Percentiles rank a stretch among this genome's conserved stretches.
Evolutionary conservation across 1,140 invertebrate genomes (phyloP).

Genomic region (Pemphigus obesinymphae): DNA sequence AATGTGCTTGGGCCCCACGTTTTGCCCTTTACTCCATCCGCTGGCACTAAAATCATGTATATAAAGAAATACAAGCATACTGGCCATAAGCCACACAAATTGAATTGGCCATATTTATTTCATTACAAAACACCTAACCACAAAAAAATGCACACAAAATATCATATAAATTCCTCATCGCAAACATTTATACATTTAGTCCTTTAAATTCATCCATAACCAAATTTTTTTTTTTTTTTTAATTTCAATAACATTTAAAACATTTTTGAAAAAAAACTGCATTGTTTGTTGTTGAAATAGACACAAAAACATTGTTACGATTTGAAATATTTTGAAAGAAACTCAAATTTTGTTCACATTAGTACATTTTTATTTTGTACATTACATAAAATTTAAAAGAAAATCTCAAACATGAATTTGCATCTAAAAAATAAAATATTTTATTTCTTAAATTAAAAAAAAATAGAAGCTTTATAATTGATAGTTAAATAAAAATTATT

Average conservation of each 20-base stretch:
- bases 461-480: not conserved
- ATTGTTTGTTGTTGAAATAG: too few relatives aligned
- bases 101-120: not conserved
- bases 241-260: too few relatives aligned
- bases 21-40: conserved; percentile 92
- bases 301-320: too few relatives aligned
- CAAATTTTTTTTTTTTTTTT: not conserved
- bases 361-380: too few relatives aligned
- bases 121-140: not conserved
- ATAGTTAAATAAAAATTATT: too few relatives aligned
- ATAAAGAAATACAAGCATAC: not conserved
- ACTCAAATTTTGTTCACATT: too few relatives aligned
- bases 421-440: not conserved
- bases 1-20: conserved; percentile 94
- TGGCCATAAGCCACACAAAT: not conserved
- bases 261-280: too few relatives aligned
- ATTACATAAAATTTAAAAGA: too few relatives aligned
- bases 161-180: too few relatives aligned
- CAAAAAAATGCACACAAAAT: not conserved
- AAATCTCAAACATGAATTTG: not conserved
- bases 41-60: conserved; percentile 61
- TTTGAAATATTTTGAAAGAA: too few relatives aligned
- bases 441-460: not conserved
- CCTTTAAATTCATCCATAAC: not conserved
- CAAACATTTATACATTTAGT: not conserved